phyloP scores from a whole-genome alignment of 2,797 vertebrate species.

The Danionella dracula region DNA sequence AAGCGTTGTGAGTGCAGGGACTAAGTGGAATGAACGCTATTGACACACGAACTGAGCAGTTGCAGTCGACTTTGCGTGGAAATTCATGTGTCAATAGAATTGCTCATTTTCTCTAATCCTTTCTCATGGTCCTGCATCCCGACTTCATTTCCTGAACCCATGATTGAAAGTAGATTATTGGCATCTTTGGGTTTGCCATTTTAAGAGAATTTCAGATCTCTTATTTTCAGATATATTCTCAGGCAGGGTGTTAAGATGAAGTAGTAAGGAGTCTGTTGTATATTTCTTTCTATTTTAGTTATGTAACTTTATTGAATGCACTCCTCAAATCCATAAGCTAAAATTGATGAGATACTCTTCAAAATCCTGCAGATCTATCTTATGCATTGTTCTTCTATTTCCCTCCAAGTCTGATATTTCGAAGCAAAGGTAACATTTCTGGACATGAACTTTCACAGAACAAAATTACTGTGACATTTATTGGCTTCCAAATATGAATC shows the following conservation, averaged over 20 bases:
- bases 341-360: no score
- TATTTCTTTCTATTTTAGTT: no score
- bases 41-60: slow-evolving; percentile 78
- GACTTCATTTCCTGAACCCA: slow-evolving; percentile 41
- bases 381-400: no score
- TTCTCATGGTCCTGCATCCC: slow-evolving; percentile 59
- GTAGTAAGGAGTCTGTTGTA: no score
- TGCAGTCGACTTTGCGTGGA: slow-evolving; percentile 73
- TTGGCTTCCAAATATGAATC: no score
- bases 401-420: no score
- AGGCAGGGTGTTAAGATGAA: not conserved
- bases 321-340: no score
- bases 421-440: no score
- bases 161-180: slow-evolving; percentile 31
- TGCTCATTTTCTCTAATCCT: slow-evolving; percentile 76
- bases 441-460: no score
- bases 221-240: slow-evolving; percentile 15
- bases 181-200: slow-evolving; percentile 5
- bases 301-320: no score
- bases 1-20: slow-evolving; percentile 70
- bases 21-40: slow-evolving; percentile 69
- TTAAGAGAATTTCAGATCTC: not conserved
- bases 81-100: slow-evolving; percentile 79
- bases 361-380: no score
- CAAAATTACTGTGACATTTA: no score